phyloP scores from a whole-genome alignment of 2,888 invertebrate genomes.

The Cryptocephalus moraei region DNA sequence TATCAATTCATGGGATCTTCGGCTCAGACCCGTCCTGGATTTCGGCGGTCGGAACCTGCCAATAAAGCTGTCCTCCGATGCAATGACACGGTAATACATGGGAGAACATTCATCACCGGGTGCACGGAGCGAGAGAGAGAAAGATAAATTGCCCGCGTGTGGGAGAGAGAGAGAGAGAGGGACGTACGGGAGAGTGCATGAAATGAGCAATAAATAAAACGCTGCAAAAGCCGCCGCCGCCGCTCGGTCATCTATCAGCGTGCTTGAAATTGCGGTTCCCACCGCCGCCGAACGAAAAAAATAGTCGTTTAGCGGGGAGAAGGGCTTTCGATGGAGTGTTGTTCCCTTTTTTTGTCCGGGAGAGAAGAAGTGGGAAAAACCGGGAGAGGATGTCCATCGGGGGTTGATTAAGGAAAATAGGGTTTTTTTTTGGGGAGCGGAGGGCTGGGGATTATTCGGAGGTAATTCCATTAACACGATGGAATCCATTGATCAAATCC shows the following conservation, averaged over 20 bases:
- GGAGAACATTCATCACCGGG: slow-evolving; percentile 1
- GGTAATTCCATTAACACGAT: too few species aligned
- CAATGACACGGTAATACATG: slow-evolving; percentile 15
- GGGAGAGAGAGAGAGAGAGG: not conserved
- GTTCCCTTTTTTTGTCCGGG: not conserved
- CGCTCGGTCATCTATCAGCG: not conserved
- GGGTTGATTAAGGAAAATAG: too few species aligned
- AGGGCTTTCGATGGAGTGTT: not conserved
- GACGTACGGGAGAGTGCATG: not conserved
- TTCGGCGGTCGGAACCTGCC: slow-evolving; percentile 24
- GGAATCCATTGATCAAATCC: too few species aligned
- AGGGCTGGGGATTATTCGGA: too few species aligned
- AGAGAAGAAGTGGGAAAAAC: not conserved
- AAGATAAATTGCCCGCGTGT: too few species aligned
- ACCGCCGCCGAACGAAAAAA: too few species aligned
- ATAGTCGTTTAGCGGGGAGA: too few species aligned
- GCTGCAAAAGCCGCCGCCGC: not conserved
- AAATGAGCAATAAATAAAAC: not conserved
- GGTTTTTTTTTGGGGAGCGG: too few species aligned
- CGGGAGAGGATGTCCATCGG: too few species aligned
- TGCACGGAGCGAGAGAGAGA: too few species aligned
- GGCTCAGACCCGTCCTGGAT: too few species aligned
- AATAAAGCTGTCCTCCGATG: slow-evolving; percentile 34
- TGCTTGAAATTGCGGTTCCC: not conserved
- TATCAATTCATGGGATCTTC: too few species aligned